Evolutionary conservation across 2,113 vertebrate species (phyloP).

Genomic region (Platichthys flesus): DNA sequence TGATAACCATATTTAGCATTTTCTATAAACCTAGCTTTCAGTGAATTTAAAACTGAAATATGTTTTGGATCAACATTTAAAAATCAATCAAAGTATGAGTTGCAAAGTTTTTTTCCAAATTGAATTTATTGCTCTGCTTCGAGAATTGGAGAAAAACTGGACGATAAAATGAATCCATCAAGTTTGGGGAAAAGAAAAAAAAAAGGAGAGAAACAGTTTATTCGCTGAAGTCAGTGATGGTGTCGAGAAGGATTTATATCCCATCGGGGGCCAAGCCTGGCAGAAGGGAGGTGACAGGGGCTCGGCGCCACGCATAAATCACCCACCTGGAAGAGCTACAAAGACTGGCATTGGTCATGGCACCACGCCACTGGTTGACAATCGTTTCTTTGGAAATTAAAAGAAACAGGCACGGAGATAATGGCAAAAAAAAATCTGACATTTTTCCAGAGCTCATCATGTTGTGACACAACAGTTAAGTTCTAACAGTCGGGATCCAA

Average conservation of each 20-base stretch:
- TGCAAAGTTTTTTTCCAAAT: neutral
- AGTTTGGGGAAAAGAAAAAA: constrained; percentile 28
- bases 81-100: neutral
- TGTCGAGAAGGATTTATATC: constrained; percentile 67
- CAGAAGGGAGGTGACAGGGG: constrained; percentile 67
- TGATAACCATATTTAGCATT: too few species aligned
- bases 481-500: neutral
- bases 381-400: constrained; percentile 63
- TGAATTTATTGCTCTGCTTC: neutral
- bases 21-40: neutral
- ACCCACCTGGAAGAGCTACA: constrained; percentile 74
- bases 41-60: too few species aligned
- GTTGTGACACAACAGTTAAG: neutral
- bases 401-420: constrained; percentile 52
- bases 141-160: neutral
- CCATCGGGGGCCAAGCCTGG: constrained; percentile 63
- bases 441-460: constrained; percentile 3
- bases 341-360: constrained; percentile 62
- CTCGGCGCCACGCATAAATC: constrained; percentile 71
- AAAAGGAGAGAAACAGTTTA: constrained; percentile 46
- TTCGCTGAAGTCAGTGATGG: constrained; percentile 16
- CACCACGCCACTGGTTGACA: constrained; percentile 39
- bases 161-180: constrained; percentile 29
- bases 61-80: constrained; percentile 1
- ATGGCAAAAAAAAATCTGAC: constrained; percentile 41